Percentiles rank a stretch among this genome's conserved stretches.
Conservation (phyloP, 2,113 vertebrate genomes). For the Brachionichthys hirsutus region DNA sequence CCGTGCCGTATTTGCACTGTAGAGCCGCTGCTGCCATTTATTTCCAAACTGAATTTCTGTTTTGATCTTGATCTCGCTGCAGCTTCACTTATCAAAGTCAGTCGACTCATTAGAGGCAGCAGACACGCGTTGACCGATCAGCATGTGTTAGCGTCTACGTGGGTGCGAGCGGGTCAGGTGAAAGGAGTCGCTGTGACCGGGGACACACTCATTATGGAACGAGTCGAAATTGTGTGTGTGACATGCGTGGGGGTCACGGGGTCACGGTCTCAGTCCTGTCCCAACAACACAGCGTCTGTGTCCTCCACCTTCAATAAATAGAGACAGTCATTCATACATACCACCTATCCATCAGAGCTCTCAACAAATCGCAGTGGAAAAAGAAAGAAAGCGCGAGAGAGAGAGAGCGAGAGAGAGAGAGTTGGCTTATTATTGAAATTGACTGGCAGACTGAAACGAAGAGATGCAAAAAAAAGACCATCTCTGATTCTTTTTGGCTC, state of each 20-base stretch:
- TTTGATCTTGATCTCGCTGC: too few species aligned
- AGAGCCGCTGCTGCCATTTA: too few species aligned
- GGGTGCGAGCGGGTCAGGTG: slow-evolving; percentile 51
- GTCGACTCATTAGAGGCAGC: slow-evolving; percentile 41
- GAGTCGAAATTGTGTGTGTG: slow-evolving; percentile 39
- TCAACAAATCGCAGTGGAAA: slow-evolving; percentile 58
- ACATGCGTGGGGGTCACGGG: slow-evolving; percentile 57
- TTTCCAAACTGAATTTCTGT: too few species aligned
- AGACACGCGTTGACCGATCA: slow-evolving; percentile 59
- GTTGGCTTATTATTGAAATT: slow-evolving; percentile 38
- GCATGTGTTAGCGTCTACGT: slow-evolving; percentile 37
- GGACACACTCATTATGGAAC: slow-evolving; percentile 67
- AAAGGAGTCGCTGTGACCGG: slow-evolving; percentile 62
- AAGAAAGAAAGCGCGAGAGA: slow-evolving; percentile 18
- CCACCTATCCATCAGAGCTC: slow-evolving; percentile 77
- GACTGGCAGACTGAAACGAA: slow-evolving; percentile 8
- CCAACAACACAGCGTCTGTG: slow-evolving; percentile 77
- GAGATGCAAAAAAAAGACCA: slow-evolving; percentile 2
- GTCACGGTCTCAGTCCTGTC: slow-evolving; percentile 71
- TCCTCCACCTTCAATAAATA: slow-evolving; percentile 78
- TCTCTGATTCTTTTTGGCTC: background rate
- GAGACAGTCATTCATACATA: slow-evolving; percentile 76
- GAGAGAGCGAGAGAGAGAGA: slow-evolving; percentile 30
- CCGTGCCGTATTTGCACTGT: too few species aligned
- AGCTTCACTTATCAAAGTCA: slow-evolving; percentile 51